Base-by-base conservation (phyloP, 2,888 invertebrate genomes). In the Synergus japonicus region DNA sequence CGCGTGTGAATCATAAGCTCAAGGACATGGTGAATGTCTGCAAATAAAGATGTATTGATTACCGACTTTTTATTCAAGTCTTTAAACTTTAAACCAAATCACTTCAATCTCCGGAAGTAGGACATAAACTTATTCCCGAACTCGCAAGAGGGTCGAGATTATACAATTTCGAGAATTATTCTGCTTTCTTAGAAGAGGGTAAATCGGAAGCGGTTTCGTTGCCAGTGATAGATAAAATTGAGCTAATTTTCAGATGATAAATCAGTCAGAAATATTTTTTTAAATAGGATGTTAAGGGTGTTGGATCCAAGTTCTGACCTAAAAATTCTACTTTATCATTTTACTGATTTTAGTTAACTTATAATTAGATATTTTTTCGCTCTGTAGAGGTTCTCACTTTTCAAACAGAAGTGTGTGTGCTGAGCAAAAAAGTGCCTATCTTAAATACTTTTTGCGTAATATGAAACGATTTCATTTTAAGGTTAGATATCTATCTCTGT, bases 1-100 rank as follows among this genome's bases (percentile, higher is more conserved):
- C 69, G 77, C 54, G 77, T 80, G 82, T 86, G 86, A 86, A 86
- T 86, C 86, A 83, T 82, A 65, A 82, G 80, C 76, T 82, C 83
- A 80, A 84, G 82, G 81, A 46, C 82, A 78, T 15, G 0, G 29
- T 29, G 54, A 73, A 73, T 58, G 37, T n/a, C 73, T 49, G 54
- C 49, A 73, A 73, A 73, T 69, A 37, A 37, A 29, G n/a, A 44
- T 18, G 66, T 43, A 18, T 43, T 66, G 43, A 66, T 66, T n/a
- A 43, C 41, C 37, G 8, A 73, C 37, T 73, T 54, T n/a, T 54
- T 54, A 37, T 54, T 58, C 63, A 63, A 63, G 12, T 22, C 13
- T 63, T 18, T 4, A 63, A 63, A 63, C 63, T 63, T 22, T 63
- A 10, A 63, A 63, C 63, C 5, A 29, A 63, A 22, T 63, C 7